Base-by-base conservation (phyloP, 92 coral and sea anemone species). In the Meandrina meandrites region DNA sequence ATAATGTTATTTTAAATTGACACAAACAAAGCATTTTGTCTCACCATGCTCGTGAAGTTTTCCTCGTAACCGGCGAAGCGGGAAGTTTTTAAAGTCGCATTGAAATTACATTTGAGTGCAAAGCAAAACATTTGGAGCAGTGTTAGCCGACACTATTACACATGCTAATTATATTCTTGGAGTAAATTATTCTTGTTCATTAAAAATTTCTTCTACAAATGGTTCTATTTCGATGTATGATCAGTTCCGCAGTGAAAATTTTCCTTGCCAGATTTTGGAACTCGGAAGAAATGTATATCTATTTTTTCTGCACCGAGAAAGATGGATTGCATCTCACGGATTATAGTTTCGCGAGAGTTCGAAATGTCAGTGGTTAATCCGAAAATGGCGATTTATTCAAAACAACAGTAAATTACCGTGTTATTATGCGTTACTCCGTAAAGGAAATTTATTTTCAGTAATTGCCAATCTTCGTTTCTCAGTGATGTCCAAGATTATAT, bases 21-120 rank as follows among this genome's bases (percentile, higher is more conserved):
- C 31, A 62, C 69, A 22, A 62, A 62, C 45, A 11, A 2, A 22
- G 11, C 24, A 64, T 64, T 64, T 64, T 64, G 31, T 64, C 71
- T 2, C n/a, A 60, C 30, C 8, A 60, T 64, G 3, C 56, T 21
- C 15, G 24, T 21, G 15, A 42, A 21, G 17, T 37, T 10, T 75
- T 37, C 28, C 18, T 70, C 35, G 40, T 37, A 50, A 78, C 13
- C 37, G 22, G 74, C 36, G 32, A 80, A 58, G 73, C 10, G 74
- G 24, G 32, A 80, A 58, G 73, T 8, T 51, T 58, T 35, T 80
- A 9, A 60, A 37, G 62, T 40, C 36, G 74, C 45, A 64, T 64
- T 81, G 42, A 81, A 66, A 37, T 81, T 42, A 81, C 71, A 81
- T 42, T 81, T 58, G 32, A 40, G 60, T 42, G 42, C 58, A 81